Percentiles rank a stretch among this genome's conserved stretches.
These are phyloP conservation scores for Falcunculus frontatus DNA, from an alignment of 2,113 vertebrate genomes.

Conservation along the genomic window DNA sequence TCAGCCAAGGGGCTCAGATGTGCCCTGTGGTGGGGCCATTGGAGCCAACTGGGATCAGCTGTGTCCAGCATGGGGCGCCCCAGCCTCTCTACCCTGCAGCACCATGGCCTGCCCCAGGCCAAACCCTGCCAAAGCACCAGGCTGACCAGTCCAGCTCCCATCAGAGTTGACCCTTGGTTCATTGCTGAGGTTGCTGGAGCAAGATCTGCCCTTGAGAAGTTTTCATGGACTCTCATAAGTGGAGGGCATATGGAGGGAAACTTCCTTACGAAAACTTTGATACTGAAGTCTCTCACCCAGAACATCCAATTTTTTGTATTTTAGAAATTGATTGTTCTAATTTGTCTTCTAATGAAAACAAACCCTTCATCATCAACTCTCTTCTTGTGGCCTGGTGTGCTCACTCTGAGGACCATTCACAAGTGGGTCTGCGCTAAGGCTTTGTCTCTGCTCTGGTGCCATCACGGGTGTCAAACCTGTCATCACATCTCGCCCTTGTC, in stretches of 20 bases:
- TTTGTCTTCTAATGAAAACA: neutral
- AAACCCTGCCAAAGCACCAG: neutral
- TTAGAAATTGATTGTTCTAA: neutral
- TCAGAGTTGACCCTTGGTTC: neutral
- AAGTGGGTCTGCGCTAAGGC: neutral
- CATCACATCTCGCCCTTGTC: neutral
- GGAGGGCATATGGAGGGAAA: neutral
- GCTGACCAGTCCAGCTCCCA: too few relatives aligned
- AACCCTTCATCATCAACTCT: neutral
- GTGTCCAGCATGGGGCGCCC: rapidly evolving
- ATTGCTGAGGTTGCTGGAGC: neutral
- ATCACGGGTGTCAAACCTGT: neutral
- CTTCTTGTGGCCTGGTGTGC: neutral
- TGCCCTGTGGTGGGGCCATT: neutral
- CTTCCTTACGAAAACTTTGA: neutral
- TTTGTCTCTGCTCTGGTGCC: neutral
- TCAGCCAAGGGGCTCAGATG: neutral
- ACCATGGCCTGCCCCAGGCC: rapidly evolving
- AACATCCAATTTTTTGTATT: slow-evolving; percentile 13
- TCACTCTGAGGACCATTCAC: neutral
- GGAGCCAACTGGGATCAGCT: neutral
- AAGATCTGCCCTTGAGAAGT: neutral
- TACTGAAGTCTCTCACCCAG: neutral
- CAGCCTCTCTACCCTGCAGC: neutral
- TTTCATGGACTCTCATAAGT: neutral